Conservation (phyloP, 2,113 vertebrate species). For the Pteruthius melanotis region DNA sequence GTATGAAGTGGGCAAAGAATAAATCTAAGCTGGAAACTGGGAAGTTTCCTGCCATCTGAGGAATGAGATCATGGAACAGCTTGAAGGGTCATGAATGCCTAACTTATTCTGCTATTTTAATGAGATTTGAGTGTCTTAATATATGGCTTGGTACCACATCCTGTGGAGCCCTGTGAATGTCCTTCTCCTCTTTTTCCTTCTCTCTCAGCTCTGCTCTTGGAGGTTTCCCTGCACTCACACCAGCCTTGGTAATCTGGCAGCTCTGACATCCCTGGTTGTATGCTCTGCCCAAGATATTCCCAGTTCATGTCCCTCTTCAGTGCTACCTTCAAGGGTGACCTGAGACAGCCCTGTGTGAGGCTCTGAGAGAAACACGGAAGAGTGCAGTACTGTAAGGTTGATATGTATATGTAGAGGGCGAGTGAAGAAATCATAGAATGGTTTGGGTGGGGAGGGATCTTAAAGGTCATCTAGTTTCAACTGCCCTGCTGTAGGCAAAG, state of each 20-base stretch:
- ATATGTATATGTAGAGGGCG: background rate
- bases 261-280: background rate
- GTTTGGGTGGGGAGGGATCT: background rate
- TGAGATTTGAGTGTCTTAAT: background rate
- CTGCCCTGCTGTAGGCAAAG: fast-evolving
- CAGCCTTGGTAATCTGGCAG: background rate
- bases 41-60: slow-evolving; percentile 18
- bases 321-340: background rate
- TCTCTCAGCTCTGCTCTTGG: background rate
- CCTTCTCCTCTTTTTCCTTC: background rate
- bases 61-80: slow-evolving; percentile 28
- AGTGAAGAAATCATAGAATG: background rate
- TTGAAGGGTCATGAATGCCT: background rate
- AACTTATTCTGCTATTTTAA: slow-evolving; percentile 14
- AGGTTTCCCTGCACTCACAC: background rate
- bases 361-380: background rate
- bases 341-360: background rate
- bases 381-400: background rate
- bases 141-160: background rate
- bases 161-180: background rate
- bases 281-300: background rate
- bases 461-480: background rate
- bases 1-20: slow-evolving; percentile 35
- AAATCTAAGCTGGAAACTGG: slow-evolving; percentile 20
- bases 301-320: background rate